Conservation (phyloP, 2,888 invertebrate species). For the Drosophila atroscutellata region DNA sequence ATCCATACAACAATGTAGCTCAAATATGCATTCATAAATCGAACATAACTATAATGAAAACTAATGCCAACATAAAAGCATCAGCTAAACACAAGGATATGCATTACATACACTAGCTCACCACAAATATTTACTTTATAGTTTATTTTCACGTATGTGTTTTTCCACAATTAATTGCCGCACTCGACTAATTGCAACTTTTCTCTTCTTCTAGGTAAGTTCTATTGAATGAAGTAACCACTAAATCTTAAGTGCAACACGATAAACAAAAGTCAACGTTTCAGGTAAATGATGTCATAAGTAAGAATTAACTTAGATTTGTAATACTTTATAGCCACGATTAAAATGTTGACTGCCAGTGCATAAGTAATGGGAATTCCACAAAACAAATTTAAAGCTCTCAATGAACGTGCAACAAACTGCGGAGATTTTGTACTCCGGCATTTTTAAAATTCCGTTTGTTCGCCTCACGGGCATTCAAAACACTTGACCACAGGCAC, state of each 20-base stretch:
- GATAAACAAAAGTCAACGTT: conserved; percentile 3
- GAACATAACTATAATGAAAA: conserved; percentile 9
- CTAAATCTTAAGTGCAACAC: not conserved
- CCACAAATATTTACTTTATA: conserved; percentile 2
- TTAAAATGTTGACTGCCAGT: not conserved
- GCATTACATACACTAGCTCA: conserved; percentile 47
- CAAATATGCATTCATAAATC: conserved; percentile 14
- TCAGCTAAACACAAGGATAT: conserved; percentile 44
- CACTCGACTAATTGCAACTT: conserved; percentile 31
- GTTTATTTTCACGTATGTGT: not conserved
- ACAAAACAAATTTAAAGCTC: not conserved
- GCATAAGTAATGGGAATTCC: conserved; percentile 13
- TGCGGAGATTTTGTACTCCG: conserved; percentile 10
- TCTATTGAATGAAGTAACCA: conserved; percentile 6
- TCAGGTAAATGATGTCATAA: conserved; percentile 55
- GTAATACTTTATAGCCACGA: not conserved
- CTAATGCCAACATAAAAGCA: conserved; percentile 25
- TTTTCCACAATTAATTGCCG: not conserved
- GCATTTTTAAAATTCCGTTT: conserved; percentile 39
- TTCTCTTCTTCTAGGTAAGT: conserved; percentile 70
- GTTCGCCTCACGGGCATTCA: conserved; percentile 21
- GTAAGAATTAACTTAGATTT: not conserved
- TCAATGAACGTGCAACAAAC: conserved; percentile 1
- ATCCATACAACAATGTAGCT: conserved; percentile 3
- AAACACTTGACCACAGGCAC: conserved; percentile 35